Evolutionary conservation across 1,140 invertebrate species (phyloP).

Genomic region (Adoxophyes honmai): DNA sequence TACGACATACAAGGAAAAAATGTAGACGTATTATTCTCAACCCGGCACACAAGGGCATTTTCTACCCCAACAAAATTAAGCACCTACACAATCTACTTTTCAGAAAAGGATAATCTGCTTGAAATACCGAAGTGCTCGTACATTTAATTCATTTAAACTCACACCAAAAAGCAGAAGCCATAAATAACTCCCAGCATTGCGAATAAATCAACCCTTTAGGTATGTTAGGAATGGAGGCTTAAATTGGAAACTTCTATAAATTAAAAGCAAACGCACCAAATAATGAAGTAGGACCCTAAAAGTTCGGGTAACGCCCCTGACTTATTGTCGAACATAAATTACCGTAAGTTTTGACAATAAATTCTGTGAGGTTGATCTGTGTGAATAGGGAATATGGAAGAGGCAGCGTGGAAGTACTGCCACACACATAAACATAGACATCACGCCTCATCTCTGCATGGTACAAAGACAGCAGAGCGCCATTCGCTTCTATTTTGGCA

Average conservation of each 20-base stretch:
- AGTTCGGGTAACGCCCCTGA: slow-evolving; percentile 39
- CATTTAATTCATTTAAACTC: slow-evolving; percentile 5
- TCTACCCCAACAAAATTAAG: too few relatives aligned
- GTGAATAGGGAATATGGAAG: slow-evolving; percentile 1
- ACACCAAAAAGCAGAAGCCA: slow-evolving; percentile 11
- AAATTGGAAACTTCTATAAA: slow-evolving; percentile 46
- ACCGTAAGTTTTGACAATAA: slow-evolving; percentile 50
- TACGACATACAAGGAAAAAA: too few relatives aligned
- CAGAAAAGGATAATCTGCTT: too few relatives aligned
- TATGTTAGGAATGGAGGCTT: slow-evolving; percentile 26
- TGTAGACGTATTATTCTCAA: too few relatives aligned
- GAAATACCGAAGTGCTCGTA: not conserved
- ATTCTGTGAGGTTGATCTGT: slow-evolving; percentile 28
- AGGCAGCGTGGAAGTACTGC: not conserved
- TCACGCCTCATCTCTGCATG: too few relatives aligned
- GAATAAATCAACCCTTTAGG: slow-evolving; percentile 37
- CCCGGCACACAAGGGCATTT: too few relatives aligned
- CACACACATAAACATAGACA: too few relatives aligned
- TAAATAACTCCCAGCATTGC: slow-evolving; percentile 20
- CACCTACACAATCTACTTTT: too few relatives aligned
- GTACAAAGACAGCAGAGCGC: too few relatives aligned
- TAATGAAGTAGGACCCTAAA: slow-evolving; percentile 51
- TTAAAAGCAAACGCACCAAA: slow-evolving; percentile 50
- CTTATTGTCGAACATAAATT: slow-evolving; percentile 57
- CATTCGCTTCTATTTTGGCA: too few relatives aligned